phyloP scores from a whole-genome alignment of 2,113 vertebrate genomes.

The Grammomys dolichurus region DNA sequence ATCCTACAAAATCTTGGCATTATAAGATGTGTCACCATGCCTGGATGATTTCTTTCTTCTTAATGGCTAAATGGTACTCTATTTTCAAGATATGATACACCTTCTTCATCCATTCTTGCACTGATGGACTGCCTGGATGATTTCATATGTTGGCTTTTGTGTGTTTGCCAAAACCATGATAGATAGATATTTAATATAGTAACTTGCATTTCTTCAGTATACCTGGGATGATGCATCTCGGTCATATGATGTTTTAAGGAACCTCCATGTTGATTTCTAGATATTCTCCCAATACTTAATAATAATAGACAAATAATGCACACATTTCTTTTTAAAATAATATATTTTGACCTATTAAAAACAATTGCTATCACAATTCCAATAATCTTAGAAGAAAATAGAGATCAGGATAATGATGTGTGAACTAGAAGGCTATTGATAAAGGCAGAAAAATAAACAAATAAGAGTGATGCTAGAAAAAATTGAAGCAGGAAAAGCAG shows the following conservation, averaged over 20 bases:
- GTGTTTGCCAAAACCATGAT: background rate
- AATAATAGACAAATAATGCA: background rate
- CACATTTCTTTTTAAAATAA: background rate
- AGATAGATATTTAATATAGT: background rate
- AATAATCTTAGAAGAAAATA: background rate
- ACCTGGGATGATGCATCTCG: background rate
- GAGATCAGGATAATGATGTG: background rate
- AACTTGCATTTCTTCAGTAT: background rate
- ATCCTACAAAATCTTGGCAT: background rate
- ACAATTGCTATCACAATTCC: background rate
- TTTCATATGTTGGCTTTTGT: background rate
- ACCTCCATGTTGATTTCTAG: background rate
- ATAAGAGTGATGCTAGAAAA: background rate
- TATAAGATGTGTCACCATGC: background rate
- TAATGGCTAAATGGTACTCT: background rate
- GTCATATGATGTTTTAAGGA: background rate
- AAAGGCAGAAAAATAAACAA: background rate
- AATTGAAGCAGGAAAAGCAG: background rate
- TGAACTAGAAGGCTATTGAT: background rate
- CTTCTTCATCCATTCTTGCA: background rate
- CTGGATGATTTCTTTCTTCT: background rate
- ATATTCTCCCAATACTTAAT: too few species aligned
- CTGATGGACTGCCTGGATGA: background rate
- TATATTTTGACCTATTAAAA: background rate
- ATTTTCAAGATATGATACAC: background rate